phyloP scores from a whole-genome alignment of 1,140 invertebrate species.

The Drosophila virilis region DNA sequence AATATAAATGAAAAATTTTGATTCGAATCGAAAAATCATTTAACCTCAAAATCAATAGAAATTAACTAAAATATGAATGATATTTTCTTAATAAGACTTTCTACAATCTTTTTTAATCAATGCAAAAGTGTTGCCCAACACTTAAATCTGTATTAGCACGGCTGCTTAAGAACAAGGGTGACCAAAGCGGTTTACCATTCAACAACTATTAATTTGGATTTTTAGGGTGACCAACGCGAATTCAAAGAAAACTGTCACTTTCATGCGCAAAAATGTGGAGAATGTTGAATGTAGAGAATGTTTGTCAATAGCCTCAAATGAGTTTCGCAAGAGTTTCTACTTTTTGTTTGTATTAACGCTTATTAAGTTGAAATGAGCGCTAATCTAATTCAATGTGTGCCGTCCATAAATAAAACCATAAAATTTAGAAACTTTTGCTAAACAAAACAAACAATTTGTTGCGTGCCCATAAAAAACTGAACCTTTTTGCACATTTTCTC shows the following conservation, averaged over 20 bases:
- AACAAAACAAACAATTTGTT: constrained; percentile 44
- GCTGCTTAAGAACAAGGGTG: not conserved
- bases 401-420: constrained; percentile 34
- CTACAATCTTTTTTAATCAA: no score
- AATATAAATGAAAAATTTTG: no score
- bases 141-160: no score
- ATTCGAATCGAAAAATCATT: no score
- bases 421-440: constrained; percentile 52
- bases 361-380: constrained; percentile 8
- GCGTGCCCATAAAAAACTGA: constrained; percentile 23
- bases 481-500: constrained; percentile 47
- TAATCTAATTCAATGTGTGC: constrained; percentile 39
- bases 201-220: not conserved
- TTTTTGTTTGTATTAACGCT: not conserved
- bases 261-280: not conserved
- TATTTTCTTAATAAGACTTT: no score
- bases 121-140: no score
- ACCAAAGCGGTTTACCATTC: not conserved
- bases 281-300: not conserved
- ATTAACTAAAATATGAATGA: no score
- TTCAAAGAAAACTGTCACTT: not conserved
- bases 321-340: constrained; percentile 6
- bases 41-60: no score
- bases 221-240: no score
- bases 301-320: not conserved